Evolutionary conservation across 2,888 invertebrate species (phyloP).

Genomic region (Zeuzera pyrina): DNA sequence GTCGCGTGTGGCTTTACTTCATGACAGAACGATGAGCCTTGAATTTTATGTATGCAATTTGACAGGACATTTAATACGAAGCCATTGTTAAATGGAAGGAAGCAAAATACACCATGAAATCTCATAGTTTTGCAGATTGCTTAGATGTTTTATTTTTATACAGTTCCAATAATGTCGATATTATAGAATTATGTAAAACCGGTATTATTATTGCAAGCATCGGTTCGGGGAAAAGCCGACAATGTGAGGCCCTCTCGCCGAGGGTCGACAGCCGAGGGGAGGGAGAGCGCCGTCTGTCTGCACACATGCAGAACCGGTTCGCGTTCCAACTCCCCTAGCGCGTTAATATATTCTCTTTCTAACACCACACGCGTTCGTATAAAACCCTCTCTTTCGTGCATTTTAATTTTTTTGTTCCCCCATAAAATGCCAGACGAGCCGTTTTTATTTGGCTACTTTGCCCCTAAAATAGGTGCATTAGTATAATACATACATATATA

Average conservation of each 20-base stretch:
- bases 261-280: slow-evolving; percentile 63
- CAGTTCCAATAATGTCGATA: too few species aligned
- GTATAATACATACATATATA: slow-evolving; percentile 11
- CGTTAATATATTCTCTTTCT: slow-evolving; percentile 48
- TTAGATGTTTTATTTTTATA: too few species aligned
- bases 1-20: slow-evolving; percentile 47
- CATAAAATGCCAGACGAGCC: slow-evolving; percentile 58
- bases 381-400: slow-evolving; percentile 52
- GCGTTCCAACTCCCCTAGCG: slow-evolving; percentile 62
- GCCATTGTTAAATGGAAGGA: too few species aligned
- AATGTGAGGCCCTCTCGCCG: slow-evolving; percentile 56
- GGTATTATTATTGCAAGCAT: slow-evolving; percentile 62
- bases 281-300: slow-evolving; percentile 54
- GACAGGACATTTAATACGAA: too few species aligned
- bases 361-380: slow-evolving; percentile 56
- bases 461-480: slow-evolving; percentile 30
- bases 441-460: slow-evolving; percentile 57
- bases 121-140: too few species aligned
- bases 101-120: too few species aligned
- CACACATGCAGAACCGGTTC: slow-evolving; percentile 71
- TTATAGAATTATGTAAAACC: too few species aligned
- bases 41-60: too few species aligned
- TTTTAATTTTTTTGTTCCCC: slow-evolving; percentile 68
- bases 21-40: slow-evolving; percentile 24
- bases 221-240: slow-evolving; percentile 57